Evolutionary conservation across 2,797 vertebrate species (phyloP).

Genomic region (Sebastes minor): DNA sequence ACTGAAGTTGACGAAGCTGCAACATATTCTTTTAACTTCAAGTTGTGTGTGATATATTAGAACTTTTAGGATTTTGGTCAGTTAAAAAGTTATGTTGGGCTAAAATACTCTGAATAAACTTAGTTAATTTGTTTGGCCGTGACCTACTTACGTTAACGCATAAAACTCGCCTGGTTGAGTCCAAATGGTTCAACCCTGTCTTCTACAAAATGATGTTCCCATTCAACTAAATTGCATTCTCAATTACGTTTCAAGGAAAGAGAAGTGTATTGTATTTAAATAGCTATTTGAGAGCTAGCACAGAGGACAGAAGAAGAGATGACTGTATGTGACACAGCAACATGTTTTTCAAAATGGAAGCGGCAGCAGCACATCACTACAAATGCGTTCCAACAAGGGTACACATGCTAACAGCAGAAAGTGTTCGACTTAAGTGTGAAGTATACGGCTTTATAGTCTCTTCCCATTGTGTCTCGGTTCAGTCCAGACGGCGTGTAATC

Average conservation of each 20-base stretch:
- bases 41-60: too few relatives aligned
- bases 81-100: too few relatives aligned
- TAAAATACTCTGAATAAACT: too few relatives aligned
- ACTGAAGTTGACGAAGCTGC: too few relatives aligned
- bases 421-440: constrained; percentile 19
- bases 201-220: too few relatives aligned
- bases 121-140: too few relatives aligned
- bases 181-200: neutral
- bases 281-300: neutral
- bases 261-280: neutral
- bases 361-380: neutral
- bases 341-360: neutral
- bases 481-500: constrained; percentile 72
- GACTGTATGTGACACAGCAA: neutral
- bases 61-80: too few relatives aligned
- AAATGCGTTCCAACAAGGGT: neutral
- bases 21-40: too few relatives aligned
- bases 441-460: constrained; percentile 46
- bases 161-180: neutral
- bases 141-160: neutral
- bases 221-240: too few relatives aligned
- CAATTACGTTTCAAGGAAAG: too few relatives aligned
- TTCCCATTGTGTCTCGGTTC: constrained; percentile 42
- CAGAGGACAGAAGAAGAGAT: neutral
- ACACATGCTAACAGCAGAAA: constrained; percentile 8